Conservation (phyloP, 2,797 vertebrate genomes). For the Spatula clypeata region DNA sequence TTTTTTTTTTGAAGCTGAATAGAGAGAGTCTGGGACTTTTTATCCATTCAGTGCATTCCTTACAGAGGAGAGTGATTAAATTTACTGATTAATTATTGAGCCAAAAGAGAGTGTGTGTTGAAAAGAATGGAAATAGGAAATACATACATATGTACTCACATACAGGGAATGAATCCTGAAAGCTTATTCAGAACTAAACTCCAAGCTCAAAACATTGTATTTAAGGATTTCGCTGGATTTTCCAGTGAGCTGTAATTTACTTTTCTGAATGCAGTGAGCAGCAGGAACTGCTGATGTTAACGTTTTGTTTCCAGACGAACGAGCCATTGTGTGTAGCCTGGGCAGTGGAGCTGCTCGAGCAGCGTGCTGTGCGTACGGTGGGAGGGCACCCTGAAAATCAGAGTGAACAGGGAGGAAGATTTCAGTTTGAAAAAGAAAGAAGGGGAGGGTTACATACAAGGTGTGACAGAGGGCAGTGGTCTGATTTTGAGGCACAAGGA, state of each 20-base stretch:
- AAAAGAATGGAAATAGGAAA: background rate
- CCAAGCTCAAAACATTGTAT: background rate
- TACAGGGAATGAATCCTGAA: background rate
- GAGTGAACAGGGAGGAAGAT: background rate
- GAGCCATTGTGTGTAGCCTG: rapidly evolving
- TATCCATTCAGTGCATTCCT: background rate
- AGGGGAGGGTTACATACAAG: background rate
- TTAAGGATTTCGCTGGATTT: background rate
- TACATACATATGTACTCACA: background rate
- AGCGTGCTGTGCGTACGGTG: background rate
- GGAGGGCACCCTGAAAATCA: background rate
- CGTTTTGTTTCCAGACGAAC: background rate
- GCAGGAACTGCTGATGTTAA: background rate
- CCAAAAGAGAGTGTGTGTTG: background rate
- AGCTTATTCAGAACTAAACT: background rate
- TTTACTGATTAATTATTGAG: background rate
- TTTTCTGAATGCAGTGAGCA: background rate
- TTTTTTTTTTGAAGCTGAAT: background rate
- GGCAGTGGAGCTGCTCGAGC: background rate
- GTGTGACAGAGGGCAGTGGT: background rate
- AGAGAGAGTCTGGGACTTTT: background rate
- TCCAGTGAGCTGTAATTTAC: background rate
- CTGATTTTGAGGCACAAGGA: background rate
- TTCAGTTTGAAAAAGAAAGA: background rate
- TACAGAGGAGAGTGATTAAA: background rate